Base-by-base conservation (phyloP, 1,140 invertebrate species). In the Zophobas atratus region DNA sequence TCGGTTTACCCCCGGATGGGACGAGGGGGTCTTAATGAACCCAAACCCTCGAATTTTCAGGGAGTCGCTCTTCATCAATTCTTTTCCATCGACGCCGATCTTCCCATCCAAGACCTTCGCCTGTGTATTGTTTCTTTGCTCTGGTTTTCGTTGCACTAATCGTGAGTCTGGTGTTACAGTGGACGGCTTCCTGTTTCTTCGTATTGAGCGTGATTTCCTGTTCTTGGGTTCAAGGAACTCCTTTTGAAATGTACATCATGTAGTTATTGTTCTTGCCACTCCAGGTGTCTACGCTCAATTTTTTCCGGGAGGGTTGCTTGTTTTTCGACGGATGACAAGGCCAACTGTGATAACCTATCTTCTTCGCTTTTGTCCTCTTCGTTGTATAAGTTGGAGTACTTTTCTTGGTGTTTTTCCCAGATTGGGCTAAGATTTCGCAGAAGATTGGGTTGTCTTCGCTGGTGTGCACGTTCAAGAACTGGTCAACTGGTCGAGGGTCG, bases 401-500 rank as follows among this genome's bases (percentile, higher is more conserved):
- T 93, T 4, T 92, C 84, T 80, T 90, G 89, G 79, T 95, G 92
- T 84, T 93, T 79, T 92, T 91, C 70, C 97, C 91, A 0, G 93
- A 91, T 82, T 96, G 92, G 56, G 92, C 89, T 83, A 98, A 94
- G 48, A 99, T 94, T 79, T 96, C 94, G 82, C 96, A 91, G 86
- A 99, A 99, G 85, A 97, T 98, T 41, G 96, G 93, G 87, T 99
- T 99, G 84, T 99, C 98, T 89, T 99, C 98, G 87, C 97, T 99
- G 0, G 98, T 99, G 83, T 97, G 94, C n/a, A 89, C 91, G 8
- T 92, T 90, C 48, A 99, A 87, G 87, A 95, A 99, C 6, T 92
- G 88, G 87, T 99, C 97, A n/a, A n/a, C n/a, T n/a, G n/a, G n/a
- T n/a, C n/a, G n/a, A n/a, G n/a, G n/a, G n/a, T n/a, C n/a, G 76